These are phyloP conservation scores for Melitaea cinxia DNA, from an alignment of 1,140 invertebrate species.

Conservation along the genomic window DNA sequence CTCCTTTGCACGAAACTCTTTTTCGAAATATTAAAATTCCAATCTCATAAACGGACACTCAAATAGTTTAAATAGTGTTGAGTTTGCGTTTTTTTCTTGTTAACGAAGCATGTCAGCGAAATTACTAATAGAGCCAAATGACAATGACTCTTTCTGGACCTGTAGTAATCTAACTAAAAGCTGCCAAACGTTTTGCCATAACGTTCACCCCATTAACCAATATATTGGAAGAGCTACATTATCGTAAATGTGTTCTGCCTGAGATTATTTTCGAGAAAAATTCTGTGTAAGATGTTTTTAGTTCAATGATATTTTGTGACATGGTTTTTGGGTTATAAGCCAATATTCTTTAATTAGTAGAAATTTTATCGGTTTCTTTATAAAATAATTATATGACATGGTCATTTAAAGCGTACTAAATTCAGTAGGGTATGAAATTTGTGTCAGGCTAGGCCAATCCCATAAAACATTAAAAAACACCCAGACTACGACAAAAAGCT, in stretches of 20 bases:
- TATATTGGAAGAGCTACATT: slow-evolving; percentile 28
- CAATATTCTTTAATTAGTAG: no score
- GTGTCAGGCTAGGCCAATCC: no score
- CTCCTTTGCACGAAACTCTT: background rate
- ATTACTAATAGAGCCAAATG: slow-evolving; percentile 26
- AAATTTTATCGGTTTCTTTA: no score
- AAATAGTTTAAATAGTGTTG: slow-evolving; percentile 19
- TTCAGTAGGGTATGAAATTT: no score
- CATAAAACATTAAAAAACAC: no score
- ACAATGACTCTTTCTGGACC: slow-evolving; percentile 29
- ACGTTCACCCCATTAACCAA: slow-evolving; percentile 32
- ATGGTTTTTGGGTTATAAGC: no score
- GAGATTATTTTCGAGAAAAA: background rate
- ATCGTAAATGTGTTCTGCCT: slow-evolving; percentile 5
- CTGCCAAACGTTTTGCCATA: slow-evolving; percentile 27
- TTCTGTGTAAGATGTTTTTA: no score
- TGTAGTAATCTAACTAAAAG: slow-evolving; percentile 40
- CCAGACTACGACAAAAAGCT: no score
- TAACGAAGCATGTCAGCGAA: slow-evolving; percentile 23
- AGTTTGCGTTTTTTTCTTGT: slow-evolving; percentile 13
- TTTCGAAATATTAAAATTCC: slow-evolving; percentile 21
- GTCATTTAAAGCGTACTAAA: no score
- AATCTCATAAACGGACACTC: slow-evolving; percentile 10
- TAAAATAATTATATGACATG: no score
- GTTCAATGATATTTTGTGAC: no score